A percentile compares a stretch with the other conserved stretches of the same genome.
These are phyloP conservation scores for Apeira syringaria DNA, from an alignment of 2,888 invertebrate species.

Conservation along the genomic window DNA sequence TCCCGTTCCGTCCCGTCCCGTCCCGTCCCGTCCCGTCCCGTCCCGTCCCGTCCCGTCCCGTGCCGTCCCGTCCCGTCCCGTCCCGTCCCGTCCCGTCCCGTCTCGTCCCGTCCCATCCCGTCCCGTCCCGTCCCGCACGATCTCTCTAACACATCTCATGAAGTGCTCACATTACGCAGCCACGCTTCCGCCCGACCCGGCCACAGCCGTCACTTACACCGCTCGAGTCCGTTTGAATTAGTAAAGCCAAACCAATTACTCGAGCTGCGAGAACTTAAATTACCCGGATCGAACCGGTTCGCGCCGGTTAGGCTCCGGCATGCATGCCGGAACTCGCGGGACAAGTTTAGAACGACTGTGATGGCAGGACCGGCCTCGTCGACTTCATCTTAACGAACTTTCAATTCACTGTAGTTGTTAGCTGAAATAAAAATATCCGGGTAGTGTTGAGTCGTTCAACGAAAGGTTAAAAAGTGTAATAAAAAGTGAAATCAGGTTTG, in stretches of 20 bases:
- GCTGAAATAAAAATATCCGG: too few species aligned
- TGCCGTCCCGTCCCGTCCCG: too few species aligned
- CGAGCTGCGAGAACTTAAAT: slow-evolving; percentile 26
- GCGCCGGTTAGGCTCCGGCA: background rate
- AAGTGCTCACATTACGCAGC: background rate
- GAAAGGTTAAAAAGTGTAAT: too few species aligned
- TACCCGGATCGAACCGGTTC: slow-evolving; percentile 19
- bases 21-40: too few species aligned
- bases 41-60: too few species aligned
- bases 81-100: too few species aligned
- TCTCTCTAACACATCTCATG: slow-evolving; percentile 2
- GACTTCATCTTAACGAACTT: slow-evolving; percentile 13
- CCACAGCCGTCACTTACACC: slow-evolving; percentile 8
- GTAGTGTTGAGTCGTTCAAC: too few species aligned
- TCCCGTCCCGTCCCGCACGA: too few species aligned
- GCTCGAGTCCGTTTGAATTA: slow-evolving; percentile 24
- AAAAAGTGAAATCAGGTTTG: too few species aligned
- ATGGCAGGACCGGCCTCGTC: background rate
- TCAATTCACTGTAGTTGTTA: slow-evolving; percentile 6
- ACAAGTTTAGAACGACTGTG: slow-evolving; percentile 11
- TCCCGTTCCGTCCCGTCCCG: too few species aligned
- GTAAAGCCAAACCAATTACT: slow-evolving; percentile 28
- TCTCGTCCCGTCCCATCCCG: too few species aligned
- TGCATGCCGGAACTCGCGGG: background rate
- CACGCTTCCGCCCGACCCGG: background rate